Conservation (phyloP, 53 echinoderm and acorn worm species). For the Astropecten irregularis region DNA sequence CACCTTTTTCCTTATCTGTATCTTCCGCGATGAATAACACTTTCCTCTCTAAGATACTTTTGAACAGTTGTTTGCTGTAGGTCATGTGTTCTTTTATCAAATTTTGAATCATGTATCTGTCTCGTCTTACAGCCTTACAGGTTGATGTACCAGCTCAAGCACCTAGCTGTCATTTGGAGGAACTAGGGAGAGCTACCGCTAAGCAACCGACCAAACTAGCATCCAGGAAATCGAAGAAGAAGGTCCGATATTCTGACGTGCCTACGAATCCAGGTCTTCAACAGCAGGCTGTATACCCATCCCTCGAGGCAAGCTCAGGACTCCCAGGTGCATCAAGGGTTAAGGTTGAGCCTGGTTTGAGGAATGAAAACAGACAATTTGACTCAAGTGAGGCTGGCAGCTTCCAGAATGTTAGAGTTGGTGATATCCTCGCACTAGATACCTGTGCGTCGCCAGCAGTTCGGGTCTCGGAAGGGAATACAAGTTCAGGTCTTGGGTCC, state of each 20-base stretch:
- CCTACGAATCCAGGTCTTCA: not conserved
- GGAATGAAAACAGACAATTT: not conserved
- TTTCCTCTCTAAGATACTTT: too few relatives aligned
- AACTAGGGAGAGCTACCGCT: not conserved
- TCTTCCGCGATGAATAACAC: too few relatives aligned
- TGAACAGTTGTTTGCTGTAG: too few relatives aligned
- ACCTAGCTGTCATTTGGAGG: not conserved
- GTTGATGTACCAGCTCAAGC: not conserved
- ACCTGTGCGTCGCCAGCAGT: conserved; percentile 25
- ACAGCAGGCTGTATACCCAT: not conserved
- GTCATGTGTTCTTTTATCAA: too few relatives aligned
- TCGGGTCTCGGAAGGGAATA: not conserved
- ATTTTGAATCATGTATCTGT: too few relatives aligned
- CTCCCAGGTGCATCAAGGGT: too few relatives aligned
- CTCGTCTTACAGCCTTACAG: not conserved
- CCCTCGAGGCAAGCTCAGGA: not conserved
- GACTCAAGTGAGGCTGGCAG: not conserved
- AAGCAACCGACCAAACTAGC: conserved; percentile 15
- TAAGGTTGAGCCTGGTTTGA: too few relatives aligned
- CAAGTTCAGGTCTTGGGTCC: not conserved
- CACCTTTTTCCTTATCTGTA: too few relatives aligned
- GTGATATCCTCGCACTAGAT: conserved; percentile 21
- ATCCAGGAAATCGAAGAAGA: conserved; percentile 43
- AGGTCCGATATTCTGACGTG: conserved; percentile 50
- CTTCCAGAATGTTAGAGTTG: not conserved